Percentiles rank a stretch among this genome's conserved stretches.
Conservation (phyloP, 2,797 vertebrate genomes). For the Anisognathus igniventris region DNA sequence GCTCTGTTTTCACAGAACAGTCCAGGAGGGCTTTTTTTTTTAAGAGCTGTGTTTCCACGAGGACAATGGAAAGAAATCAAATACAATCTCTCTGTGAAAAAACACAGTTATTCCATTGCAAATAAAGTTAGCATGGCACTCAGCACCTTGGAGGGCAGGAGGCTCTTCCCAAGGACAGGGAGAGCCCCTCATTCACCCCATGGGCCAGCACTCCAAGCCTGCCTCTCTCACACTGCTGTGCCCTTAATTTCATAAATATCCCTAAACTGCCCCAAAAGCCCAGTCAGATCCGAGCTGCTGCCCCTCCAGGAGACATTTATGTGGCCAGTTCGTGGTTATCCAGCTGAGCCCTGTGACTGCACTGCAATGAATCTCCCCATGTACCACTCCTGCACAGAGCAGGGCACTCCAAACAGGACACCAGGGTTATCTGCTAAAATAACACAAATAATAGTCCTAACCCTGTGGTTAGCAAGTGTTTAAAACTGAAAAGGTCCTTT, state of each 20-base stretch:
- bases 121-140: neutral
- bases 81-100: neutral
- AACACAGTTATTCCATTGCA: neutral
- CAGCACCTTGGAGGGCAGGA: neutral
- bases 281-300: neutral
- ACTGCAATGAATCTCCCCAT: fast-evolving
- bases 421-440: neutral
- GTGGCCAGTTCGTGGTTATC: neutral
- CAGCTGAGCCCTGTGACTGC: neutral
- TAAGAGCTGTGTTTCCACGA: neutral
- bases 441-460: neutral
- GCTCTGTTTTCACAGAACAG: neutral
- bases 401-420: neutral
- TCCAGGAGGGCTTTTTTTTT: neutral
- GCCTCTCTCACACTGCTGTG: neutral
- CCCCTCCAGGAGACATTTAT: neutral
- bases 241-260: neutral
- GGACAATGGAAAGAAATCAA: neutral
- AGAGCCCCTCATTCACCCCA: neutral
- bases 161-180: neutral
- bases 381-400: neutral
- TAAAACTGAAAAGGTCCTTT: neutral
- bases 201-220: neutral
- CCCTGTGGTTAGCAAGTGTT: neutral
- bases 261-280: neutral